These are phyloP conservation scores for Scolanthus callimorphus DNA, from an alignment of 92 coral and sea anemone genomes.

Conservation along the genomic window DNA sequence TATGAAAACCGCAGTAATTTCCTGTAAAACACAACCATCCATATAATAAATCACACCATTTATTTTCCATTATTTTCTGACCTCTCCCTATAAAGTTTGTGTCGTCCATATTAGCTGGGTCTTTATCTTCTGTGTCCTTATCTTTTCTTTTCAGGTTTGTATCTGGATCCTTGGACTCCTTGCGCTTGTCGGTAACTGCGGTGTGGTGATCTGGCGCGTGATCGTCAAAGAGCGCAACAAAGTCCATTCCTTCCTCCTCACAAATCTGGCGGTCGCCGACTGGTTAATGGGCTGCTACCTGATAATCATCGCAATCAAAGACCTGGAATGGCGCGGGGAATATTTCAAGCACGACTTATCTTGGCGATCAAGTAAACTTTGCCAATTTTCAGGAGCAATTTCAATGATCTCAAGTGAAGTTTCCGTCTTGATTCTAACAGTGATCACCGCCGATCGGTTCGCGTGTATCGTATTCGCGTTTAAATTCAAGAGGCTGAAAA, in stretches of 20 bases:
- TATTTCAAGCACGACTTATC: slow-evolving; percentile 36
- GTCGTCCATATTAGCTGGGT: too few species aligned
- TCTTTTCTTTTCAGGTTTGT: slow-evolving; percentile 34
- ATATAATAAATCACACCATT: too few species aligned
- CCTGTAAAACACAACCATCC: too few species aligned
- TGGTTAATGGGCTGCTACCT: slow-evolving; percentile 41
- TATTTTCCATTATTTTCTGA: too few species aligned
- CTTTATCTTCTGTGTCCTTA: too few species aligned
- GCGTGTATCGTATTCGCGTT: slow-evolving; percentile 44
- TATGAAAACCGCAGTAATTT: too few species aligned
- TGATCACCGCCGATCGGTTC: slow-evolving; percentile 36
- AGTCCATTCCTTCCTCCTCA: slow-evolving; percentile 35
- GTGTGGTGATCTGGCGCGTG: slow-evolving; percentile 31
- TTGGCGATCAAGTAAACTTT: slow-evolving; percentile 32
- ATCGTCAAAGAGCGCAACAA: slow-evolving; percentile 22
- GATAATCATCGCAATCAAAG: slow-evolving; percentile 43
- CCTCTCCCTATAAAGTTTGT: too few species aligned
- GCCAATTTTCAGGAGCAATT: slow-evolving; percentile 36
- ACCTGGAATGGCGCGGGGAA: slow-evolving; percentile 47
- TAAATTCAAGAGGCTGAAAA: background rate
- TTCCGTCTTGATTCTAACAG: slow-evolving; percentile 35
- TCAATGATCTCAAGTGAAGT: slow-evolving; percentile 51
- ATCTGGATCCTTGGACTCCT: slow-evolving; percentile 43
- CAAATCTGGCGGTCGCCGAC: slow-evolving; percentile 45
- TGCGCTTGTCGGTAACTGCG: slow-evolving; percentile 31